Evolutionary conservation across 2,797 vertebrate genomes (phyloP), one percentile per base, ranked within the genome.

Genomic region (Onychomys arenicola): DNA sequence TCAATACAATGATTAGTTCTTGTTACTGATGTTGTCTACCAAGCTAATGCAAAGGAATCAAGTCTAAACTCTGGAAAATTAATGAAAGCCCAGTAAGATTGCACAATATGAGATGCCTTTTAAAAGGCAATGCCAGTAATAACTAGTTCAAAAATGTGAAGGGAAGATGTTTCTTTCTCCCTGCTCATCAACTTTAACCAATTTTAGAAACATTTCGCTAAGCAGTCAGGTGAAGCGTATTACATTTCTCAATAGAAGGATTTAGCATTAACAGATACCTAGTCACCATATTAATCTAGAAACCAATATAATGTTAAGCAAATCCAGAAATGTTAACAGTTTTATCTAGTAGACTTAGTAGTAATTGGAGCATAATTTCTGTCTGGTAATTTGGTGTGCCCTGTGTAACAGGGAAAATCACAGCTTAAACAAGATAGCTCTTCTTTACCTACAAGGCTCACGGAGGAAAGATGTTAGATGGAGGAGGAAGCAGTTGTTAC

Each of bases 91-190:
- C 29, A 69, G 16, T 85, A 94, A 82, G 21, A n/a, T 69, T 59
- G 37, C n/a, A 94, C 37, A 85, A 43, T 77, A 89, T 90, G 69
- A 94, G 49, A 75, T 80, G 10, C 90, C 69, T 93, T 95, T 89
- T 49, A 52, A 69, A 89, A 97, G 89, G 55, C 37, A 86, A n/a
- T 86, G 89, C 32, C 23, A 80, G 65, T 86, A 93, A 59, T 90
- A 90, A 87, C 71, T 95, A 86, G 52, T 94, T 87, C 61, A 14
- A 85, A 96, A 90, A 91, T 78, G 16, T 85, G 86, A 95, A 94
- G 32, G 49, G 85, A 81, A 82, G 89, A 21, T 52, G 19, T 32
- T 34, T 29, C 19, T 59, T 19, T 59, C 37, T 5, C 11, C 34
- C 17, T 61, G 17, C 29, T n/a, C 71, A 23, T 43, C 37, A 75